Conservation (phyloP, 2,113 vertebrate genomes). For the Chelonoidis abingdonii region DNA sequence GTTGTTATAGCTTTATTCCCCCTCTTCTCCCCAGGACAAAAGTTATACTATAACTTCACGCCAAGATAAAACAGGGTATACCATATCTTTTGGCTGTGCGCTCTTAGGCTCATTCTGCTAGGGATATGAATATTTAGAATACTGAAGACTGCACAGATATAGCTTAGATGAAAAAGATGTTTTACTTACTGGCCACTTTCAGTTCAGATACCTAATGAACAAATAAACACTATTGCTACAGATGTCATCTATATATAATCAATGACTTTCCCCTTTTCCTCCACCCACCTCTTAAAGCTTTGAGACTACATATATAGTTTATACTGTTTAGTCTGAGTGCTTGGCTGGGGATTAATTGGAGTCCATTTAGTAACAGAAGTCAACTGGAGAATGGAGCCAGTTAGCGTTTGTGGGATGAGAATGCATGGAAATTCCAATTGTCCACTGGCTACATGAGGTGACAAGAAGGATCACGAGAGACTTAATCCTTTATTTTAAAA, state of each 20-base stretch:
- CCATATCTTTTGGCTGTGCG: background rate
- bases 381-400: background rate
- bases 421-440: background rate
- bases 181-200: background rate
- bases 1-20: background rate
- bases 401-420: background rate
- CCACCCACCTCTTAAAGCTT: background rate
- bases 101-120: background rate
- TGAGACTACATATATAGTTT: background rate
- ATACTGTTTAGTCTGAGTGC: background rate
- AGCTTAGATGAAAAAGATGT: background rate
- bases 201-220: background rate
- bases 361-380: background rate
- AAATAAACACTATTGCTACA: background rate
- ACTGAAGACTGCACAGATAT: no score
- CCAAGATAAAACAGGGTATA: background rate
- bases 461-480: background rate
- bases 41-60: background rate
- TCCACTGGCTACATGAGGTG: background rate
- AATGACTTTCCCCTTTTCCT: background rate
- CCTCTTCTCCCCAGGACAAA: no score
- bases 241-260: background rate
- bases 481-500: background rate
- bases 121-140: background rate
- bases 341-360: background rate